Evolutionary conservation across 2,888 invertebrate genomes (phyloP).

Genomic region (Omphaloscelis lunosa): DNA sequence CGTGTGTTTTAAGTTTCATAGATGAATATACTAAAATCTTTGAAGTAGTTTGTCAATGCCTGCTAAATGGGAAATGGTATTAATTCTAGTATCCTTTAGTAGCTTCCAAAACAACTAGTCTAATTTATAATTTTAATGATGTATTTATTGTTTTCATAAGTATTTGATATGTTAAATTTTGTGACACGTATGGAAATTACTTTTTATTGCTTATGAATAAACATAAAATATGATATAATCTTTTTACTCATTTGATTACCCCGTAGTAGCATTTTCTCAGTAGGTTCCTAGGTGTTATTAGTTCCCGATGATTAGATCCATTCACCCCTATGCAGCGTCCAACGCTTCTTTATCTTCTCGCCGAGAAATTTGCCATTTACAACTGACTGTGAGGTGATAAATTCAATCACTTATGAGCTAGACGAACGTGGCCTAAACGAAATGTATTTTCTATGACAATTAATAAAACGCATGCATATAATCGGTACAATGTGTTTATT

Average conservation of each 20-base stretch:
- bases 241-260: conserved; percentile 65
- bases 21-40: conserved; percentile 47
- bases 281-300: background rate
- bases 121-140: conserved; percentile 76
- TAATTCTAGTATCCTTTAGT: conserved; percentile 76
- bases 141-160: conserved; percentile 80
- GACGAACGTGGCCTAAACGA: background rate
- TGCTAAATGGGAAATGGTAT: conserved; percentile 58
- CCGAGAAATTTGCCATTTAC: background rate
- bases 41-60: conserved; percentile 75
- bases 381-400: background rate
- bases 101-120: conserved; percentile 79
- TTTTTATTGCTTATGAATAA: conserved; percentile 91
- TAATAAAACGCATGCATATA: conserved; percentile 57
- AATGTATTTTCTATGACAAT: background rate
- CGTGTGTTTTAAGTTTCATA: conserved; percentile 60
- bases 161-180: conserved; percentile 83
- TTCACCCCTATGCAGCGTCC: background rate
- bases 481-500: conserved; percentile 87
- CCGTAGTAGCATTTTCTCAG: background rate
- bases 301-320: background rate
- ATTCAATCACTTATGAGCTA: background rate
- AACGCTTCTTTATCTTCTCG: background rate
- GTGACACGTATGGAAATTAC: conserved; percentile 86
- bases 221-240: conserved; percentile 80